phyloP scores from a whole-genome alignment of 2,113 vertebrate species.

The Lophura nycthemera region DNA sequence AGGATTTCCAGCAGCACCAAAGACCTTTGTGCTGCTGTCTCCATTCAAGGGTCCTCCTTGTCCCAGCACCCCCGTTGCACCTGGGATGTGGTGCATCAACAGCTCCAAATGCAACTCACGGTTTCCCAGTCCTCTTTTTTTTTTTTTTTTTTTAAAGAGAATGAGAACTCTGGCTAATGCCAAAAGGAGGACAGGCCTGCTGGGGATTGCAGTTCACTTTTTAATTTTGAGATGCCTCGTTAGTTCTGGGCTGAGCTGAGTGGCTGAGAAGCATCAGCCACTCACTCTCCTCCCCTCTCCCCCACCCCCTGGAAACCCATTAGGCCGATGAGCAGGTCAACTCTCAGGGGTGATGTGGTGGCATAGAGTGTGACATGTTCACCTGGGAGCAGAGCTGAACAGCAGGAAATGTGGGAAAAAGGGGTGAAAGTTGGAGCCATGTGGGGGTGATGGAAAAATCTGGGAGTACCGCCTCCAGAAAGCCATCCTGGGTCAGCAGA shows the following conservation, averaged over 20 bases:
- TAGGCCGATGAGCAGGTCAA: neutral
- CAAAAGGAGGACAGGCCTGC: constrained; percentile 75
- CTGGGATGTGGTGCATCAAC: neutral
- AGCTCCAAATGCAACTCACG: neutral
- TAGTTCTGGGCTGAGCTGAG: constrained; percentile 66
- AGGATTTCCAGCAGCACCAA: neutral
- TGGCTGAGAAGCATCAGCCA: constrained; percentile 32
- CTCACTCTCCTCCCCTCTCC: neutral
- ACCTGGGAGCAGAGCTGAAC: neutral
- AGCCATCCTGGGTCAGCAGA: accelerated
- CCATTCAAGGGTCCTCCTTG: neutral
- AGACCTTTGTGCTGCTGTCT: neutral
- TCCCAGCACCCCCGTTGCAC: neutral
- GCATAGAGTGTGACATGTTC: neutral
- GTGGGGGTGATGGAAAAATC: neutral
- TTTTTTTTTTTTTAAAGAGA: neutral
- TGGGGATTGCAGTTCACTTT: constrained; percentile 75
- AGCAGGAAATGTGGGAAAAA: neutral
- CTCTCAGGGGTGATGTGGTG: neutral
- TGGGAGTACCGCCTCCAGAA: neutral
- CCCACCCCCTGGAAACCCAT: constrained; percentile 25
- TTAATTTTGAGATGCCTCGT: constrained; percentile 73
- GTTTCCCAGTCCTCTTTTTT: neutral
- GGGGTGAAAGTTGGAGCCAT: neutral
- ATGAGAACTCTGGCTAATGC: constrained; percentile 50